These are phyloP conservation scores for Proterorhinus semilunaris DNA, from an alignment of 2,113 vertebrate genomes.

Conservation along the genomic window DNA sequence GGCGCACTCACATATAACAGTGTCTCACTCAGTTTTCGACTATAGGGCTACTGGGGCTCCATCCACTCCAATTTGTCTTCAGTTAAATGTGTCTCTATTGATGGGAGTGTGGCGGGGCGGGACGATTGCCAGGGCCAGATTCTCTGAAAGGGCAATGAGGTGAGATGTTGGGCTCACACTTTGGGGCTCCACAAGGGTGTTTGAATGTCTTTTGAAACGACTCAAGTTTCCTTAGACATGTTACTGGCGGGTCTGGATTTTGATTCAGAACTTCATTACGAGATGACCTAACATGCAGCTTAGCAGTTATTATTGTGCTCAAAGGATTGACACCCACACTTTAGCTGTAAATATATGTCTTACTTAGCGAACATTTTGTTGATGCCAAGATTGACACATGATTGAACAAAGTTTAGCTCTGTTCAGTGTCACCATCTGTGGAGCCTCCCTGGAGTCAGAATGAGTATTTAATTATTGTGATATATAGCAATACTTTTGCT, in stretches of 20 bases:
- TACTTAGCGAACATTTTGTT: conserved; percentile 1
- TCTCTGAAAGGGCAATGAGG: conserved; percentile 55
- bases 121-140: conserved; percentile 28
- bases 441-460: too few relatives aligned
- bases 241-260: conserved; percentile 35
- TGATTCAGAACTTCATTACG: conserved; percentile 28
- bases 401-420: not conserved
- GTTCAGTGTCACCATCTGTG: not conserved
- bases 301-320: conserved; percentile 25
- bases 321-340: conserved; percentile 13
- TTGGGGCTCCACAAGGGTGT: conserved; percentile 30
- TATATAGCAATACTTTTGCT: too few relatives aligned
- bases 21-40: conserved; percentile 20
- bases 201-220: conserved; percentile 30
- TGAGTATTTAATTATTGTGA: too few relatives aligned
- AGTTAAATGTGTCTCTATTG: conserved; percentile 32
- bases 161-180: conserved; percentile 53
- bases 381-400: conserved; percentile 11
- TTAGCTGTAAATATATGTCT: conserved; percentile 2
- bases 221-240: conserved; percentile 23
- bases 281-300: conserved; percentile 37
- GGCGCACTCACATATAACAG: conserved; percentile 20
- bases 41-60: conserved; percentile 33
- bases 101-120: conserved; percentile 28
- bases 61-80: conserved; percentile 14